Evolutionary conservation across 2,113 vertebrate genomes (phyloP), one percentile per base, ranked within the genome.

Genomic region (Melierax canorus): DNA sequence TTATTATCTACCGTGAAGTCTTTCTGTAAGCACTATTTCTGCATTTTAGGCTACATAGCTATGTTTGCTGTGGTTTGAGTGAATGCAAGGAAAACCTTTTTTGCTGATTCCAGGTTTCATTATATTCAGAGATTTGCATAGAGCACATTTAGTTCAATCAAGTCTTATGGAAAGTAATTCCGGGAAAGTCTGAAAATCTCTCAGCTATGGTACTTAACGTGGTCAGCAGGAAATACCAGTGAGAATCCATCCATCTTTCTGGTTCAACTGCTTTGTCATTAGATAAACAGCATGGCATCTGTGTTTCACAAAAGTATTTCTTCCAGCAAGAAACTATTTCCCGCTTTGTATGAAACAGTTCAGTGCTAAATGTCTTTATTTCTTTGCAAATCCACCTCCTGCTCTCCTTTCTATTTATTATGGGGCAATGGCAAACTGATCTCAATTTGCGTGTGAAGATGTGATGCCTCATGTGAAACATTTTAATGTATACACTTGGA

Each of bases 261-360:
- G 88, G 90, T 97, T 95, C 88, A 94, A 46, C 88, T 88, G 38
- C 60, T 97, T 97, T 90, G 83, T 91, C 94, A 94, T 97, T 96
- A 97, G 88, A 81, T 84, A 80, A 94, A 68, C 96, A 97, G 96
- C 95, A 81, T 81, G 97, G 39, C 36, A 72, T 93, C 92, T 76
- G 17, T 72, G 77, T 84, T 90, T 92, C 82, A 71, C 50, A 53
- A 11, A 73, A 92, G 58, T 73, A n/a, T 90, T 95, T 94, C 88
- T 94, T 97, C 68, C 79, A 95, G 76, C 64, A n/a, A 92, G 59
- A 88, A 78, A 38, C 20, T 27, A 14, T 72, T 94, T 91, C 22
- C 55, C 0, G 0, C 75, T 91, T 94, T 48, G 14, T 80, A 71
- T 72, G 75, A 67, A 90, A 79, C 15, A 46, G 30, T 77, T 86